Evolutionary conservation across 2,113 vertebrate species (phyloP).

Genomic region (Catharus bicknelli): DNA sequence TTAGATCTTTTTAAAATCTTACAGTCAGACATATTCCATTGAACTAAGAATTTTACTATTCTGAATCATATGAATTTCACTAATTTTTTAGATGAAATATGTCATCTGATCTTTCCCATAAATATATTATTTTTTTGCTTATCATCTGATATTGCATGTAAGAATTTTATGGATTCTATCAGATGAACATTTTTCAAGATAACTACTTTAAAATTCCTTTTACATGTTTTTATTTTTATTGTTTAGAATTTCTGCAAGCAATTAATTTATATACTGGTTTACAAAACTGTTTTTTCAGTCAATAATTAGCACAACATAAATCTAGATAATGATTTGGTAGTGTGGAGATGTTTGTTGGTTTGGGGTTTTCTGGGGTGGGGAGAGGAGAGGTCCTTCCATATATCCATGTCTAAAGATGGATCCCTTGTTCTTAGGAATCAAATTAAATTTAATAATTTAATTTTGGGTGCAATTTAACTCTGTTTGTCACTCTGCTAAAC

Average conservation of each 20-base stretch:
- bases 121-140: background rate
- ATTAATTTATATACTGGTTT: background rate
- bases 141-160: background rate
- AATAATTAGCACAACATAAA: background rate
- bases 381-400: background rate
- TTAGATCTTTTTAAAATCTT: constrained; percentile 75
- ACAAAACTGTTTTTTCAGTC: background rate
- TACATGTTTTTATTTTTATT: background rate
- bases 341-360: background rate
- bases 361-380: accelerated
- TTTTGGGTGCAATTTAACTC: background rate
- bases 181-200: background rate
- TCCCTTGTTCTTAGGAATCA: background rate
- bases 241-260: background rate
- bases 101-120: constrained; percentile 33
- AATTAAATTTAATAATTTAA: background rate
- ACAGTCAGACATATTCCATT: constrained; percentile 62
- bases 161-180: background rate
- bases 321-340: background rate
- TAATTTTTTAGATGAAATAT: constrained; percentile 10
- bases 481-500: background rate
- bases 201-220: background rate
- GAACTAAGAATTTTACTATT: constrained; percentile 61
- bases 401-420: background rate
- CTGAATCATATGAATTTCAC: constrained; percentile 1